These are phyloP conservation scores for Gonocerus acuteangulatus DNA, from an alignment of 2,888 invertebrate species.

Conservation along the genomic window DNA sequence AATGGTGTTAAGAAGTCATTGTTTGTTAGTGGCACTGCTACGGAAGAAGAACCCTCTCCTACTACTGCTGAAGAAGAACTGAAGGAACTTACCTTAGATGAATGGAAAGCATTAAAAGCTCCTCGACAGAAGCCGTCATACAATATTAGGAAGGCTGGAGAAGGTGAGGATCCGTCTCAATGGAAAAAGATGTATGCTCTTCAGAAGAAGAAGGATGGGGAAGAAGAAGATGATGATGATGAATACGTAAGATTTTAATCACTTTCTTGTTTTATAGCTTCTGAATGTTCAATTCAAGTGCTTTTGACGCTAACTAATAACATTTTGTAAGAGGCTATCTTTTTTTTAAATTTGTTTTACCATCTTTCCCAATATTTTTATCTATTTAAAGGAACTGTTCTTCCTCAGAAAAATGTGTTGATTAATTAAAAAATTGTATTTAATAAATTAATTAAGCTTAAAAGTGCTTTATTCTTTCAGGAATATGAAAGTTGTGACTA, in stretches of 20 bases:
- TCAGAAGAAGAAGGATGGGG: slow-evolving; percentile 58
- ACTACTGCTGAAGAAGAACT: slow-evolving; percentile 43
- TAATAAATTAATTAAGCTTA: no score
- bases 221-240: slow-evolving; percentile 42
- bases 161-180: slow-evolving; percentile 82
- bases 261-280: not conserved
- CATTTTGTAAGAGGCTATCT: no score
- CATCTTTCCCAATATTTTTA: no score
- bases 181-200: slow-evolving; percentile 87
- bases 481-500: slow-evolving; percentile 36
- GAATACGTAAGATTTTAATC: slow-evolving; percentile 24
- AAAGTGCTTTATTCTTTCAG: no score
- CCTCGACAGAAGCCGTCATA: slow-evolving; percentile 76
- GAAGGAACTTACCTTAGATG: slow-evolving; percentile 81
- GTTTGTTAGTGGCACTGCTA: slow-evolving; percentile 26
- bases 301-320: no score
- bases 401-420: no score
- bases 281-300: not conserved
- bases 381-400: no score
- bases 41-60: slow-evolving; percentile 38
- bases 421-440: no score
- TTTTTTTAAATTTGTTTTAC: no score
- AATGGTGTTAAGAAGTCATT: no score
- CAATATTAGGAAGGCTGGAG: slow-evolving; percentile 87
- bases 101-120: slow-evolving; percentile 83